Base-by-base conservation (phyloP, 2,113 vertebrate species). In the Amblyopsis rosae region DNA sequence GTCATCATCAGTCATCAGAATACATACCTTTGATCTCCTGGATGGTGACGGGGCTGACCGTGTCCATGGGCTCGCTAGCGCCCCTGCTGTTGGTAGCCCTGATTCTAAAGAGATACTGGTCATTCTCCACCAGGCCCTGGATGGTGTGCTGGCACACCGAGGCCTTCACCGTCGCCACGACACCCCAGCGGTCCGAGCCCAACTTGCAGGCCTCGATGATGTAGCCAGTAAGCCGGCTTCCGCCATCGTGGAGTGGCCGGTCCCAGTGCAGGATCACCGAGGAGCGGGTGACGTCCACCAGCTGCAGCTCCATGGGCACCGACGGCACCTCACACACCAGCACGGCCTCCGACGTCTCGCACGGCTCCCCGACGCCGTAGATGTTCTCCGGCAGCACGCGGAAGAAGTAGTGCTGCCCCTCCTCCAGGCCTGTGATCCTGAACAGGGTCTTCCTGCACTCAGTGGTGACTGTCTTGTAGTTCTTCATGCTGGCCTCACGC, bases 331-430 rank as follows among this genome's bases (percentile, higher is more conserved):
- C 98, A 17, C 97, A 99, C 54, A 97, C 91, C 56, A 98, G 82
- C 53, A 98, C 92, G 0, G 96, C 90, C 82, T 99, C 96, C 13
- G 89, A 72, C 17, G 94, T 98, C 92, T 99, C 97, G 77, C 96
- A 96, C 1, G 95, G 93, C 86, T 99, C 96, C 57, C 98, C 98
- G 9, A 99, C 92, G 15, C 98, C 98, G 0, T 99, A 99, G 75
- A 99, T 99, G 72, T 99, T 99, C 91, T 99, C 98, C 60, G 97
- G 95, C 63, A 98, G 83, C 41, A 99, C 95, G 92, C 98, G 95
- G 88, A 99, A 99, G 86, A 98, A 98, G 92, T 98, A 99, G 82
- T 94, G 90, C 59, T 88, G 81, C 74, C 97, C 96, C 90, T 98
- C 96, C 65, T 94, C 87, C 61, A 99, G 91, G 12, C 94, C 95